Evolutionary conservation across 30 jellyfish, hydroid and myxozoan genomes (phyloP).

Genomic region (Pelagia noctiluca): DNA sequence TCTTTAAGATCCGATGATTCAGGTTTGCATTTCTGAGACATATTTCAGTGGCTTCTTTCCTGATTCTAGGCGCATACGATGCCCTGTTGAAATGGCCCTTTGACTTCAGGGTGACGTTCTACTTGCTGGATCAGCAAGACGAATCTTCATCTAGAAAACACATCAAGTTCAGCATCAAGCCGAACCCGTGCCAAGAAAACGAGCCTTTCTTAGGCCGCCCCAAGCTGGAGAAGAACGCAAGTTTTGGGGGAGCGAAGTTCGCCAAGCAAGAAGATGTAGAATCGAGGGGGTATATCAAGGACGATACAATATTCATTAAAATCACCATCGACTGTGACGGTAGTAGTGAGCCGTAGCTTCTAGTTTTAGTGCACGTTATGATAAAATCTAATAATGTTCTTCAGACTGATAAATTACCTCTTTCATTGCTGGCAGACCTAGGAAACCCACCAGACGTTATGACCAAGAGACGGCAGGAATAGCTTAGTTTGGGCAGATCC

Average conservation of each 20-base stretch:
- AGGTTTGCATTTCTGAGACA: too few relatives aligned
- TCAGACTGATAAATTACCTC: too few relatives aligned
- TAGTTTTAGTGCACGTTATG: neutral
- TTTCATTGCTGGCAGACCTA: too few relatives aligned
- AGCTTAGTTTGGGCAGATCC: too few relatives aligned
- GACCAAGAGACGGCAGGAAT: too few relatives aligned
- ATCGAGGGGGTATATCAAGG: slow-evolving; percentile 77
- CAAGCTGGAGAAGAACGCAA: slow-evolving; percentile 94
- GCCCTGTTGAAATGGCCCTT: slow-evolving; percentile 96
- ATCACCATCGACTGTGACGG: slow-evolving; percentile 96
- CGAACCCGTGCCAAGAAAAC: slow-evolving; percentile 96
- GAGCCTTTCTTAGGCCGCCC: slow-evolving; percentile 97
- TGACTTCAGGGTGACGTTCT: slow-evolving; percentile 91
- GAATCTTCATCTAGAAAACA: slow-evolving; percentile 80
- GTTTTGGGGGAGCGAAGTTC: slow-evolving; percentile 98
- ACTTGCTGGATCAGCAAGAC: slow-evolving; percentile 88
- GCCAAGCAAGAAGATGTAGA: slow-evolving; percentile 95
- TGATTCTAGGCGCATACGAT: slow-evolving; percentile 86
- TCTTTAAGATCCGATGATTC: too few relatives aligned
- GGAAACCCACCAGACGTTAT: too few relatives aligned
- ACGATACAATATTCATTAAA: slow-evolving; percentile 87
- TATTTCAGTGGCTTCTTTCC: neutral
- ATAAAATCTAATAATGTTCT: neutral
- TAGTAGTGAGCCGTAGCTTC: slow-evolving; percentile 81
- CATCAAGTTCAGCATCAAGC: slow-evolving; percentile 92